Evolutionary conservation across 1,140 invertebrate genomes (phyloP).

Genomic region (Drosophila orosa): DNA sequence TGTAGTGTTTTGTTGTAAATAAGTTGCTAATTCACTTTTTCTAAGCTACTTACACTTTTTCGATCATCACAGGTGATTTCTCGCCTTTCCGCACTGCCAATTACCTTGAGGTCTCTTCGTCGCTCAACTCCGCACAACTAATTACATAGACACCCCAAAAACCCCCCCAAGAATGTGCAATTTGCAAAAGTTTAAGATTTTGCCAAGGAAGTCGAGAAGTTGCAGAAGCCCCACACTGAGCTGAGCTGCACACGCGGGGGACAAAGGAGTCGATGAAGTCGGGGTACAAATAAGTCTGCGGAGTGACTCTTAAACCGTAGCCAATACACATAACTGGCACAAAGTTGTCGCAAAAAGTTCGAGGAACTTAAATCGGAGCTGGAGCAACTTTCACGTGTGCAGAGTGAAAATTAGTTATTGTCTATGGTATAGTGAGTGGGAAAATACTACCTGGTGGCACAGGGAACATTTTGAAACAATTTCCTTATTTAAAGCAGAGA

Average conservation of each 20-base stretch:
- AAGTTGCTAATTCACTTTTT: not conserved
- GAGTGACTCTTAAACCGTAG: slow-evolving; percentile 34
- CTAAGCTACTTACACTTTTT: slow-evolving; percentile 1
- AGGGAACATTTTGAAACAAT: not conserved
- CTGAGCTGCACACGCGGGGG: not conserved
- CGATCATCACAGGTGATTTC: slow-evolving; percentile 10
- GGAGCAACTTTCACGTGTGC: slow-evolving; percentile 44
- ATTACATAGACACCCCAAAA: slow-evolving; percentile 21
- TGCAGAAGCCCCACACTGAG: slow-evolving; percentile 10
- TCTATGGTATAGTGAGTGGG: slow-evolving; percentile 18
- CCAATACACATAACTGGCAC: slow-evolving; percentile 37
- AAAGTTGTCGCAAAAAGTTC: slow-evolving; percentile 47
- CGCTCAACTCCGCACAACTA: slow-evolving; percentile 15
- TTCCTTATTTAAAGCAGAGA: not conserved
- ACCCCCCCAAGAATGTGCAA: slow-evolving; percentile 29
- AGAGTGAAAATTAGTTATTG: slow-evolving; percentile 58
- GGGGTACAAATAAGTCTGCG: slow-evolving; percentile 3
- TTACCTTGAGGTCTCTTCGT: not conserved
- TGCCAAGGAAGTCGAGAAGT: slow-evolving; percentile 25
- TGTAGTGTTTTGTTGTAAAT: too few species aligned
- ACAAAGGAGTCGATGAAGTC: slow-evolving; percentile 4
- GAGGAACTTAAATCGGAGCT: slow-evolving; percentile 1
- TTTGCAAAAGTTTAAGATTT: slow-evolving; percentile 48
- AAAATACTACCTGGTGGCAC: slow-evolving; percentile 1
- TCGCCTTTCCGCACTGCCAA: not conserved